Base-by-base conservation (phyloP, 2,888 invertebrate species). In the Parapristionchus giblindavisi region DNA sequence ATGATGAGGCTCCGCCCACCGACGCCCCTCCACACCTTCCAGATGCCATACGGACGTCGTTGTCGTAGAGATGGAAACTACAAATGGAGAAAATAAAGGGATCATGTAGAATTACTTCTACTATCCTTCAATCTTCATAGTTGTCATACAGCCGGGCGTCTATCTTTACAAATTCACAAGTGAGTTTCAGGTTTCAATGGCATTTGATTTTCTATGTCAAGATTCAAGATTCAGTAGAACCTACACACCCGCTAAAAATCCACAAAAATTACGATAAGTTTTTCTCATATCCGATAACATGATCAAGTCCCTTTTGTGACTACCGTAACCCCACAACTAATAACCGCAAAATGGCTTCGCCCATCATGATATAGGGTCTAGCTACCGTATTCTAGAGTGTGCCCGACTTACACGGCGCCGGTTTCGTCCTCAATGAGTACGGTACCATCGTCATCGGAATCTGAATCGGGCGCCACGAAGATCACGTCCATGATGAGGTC, bases 401-500 rank as follows among this genome's bases (percentile, higher is more conserved):
- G 24, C 3, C 29, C 43, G 34, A 76, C 82, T 80, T 61, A 83
- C 83, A 83, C 66, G 3, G 80, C 80, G 58, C 87, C 87, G 61
- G 84, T 80, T 11, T 81, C 80, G 36, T 83, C 84, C 73, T 85
- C 86, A 40, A 87, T 79, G 68, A 84, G 77, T 8, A 87, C 87
- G 0, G 81, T 83, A 14, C 83, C 81, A n/a, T 90, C 90, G 77
- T 90, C 90, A 81, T 90, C 90, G 79, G 89, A 89, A 79, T 91
- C 90, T 66, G 89, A 89, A 87, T 93, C 93, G 82, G 93, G 93
- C 75, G 92, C 88, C 91, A 93, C 92, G 88, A 92, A 93, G 88
- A 93, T 92, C 70, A 94, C 93, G 88, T 93, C 92, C 79, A 94
- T 90, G 63, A 92, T 91, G 84, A 93, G 92, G 88, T 92, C 92